Conservation (phyloP, 2,113 vertebrate species). For the Lagopus leucura region DNA sequence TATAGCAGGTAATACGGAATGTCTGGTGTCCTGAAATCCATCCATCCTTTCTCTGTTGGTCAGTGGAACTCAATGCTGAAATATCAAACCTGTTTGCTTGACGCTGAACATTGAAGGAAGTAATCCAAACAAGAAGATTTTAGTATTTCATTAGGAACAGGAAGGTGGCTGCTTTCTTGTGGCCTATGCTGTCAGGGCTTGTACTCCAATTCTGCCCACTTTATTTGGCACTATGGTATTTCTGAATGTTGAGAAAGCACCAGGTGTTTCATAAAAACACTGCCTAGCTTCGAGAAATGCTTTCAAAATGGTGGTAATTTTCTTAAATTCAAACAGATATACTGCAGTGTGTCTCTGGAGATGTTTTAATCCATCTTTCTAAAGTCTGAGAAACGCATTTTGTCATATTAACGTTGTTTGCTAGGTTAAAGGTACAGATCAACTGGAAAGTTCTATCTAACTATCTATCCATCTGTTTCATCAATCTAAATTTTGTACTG, state of each 20-base stretch:
- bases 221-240: not conserved
- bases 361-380: not conserved
- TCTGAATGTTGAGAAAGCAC: not conserved
- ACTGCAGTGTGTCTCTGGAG: not conserved
- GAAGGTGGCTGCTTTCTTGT: not conserved
- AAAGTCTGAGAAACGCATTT: not conserved
- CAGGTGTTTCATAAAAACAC: not conserved
- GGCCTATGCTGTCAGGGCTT: not conserved
- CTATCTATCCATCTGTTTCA: not conserved
- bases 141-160: not conserved
- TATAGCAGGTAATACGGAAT: not conserved
- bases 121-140: not conserved
- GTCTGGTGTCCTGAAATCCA: not conserved
- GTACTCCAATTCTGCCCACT: accelerated
- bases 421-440: not conserved
- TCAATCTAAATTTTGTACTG: not conserved
- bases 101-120: not conserved
- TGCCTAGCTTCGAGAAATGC: not conserved
- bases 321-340: not conserved
- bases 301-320: not conserved
- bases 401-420: not conserved
- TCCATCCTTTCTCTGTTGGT: not conserved
- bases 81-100: not conserved
- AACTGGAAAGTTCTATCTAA: not conserved
- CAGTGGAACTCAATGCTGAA: not conserved